Conservation (phyloP, 1,140 invertebrate genomes). For the Heliconius melpomene region DNA sequence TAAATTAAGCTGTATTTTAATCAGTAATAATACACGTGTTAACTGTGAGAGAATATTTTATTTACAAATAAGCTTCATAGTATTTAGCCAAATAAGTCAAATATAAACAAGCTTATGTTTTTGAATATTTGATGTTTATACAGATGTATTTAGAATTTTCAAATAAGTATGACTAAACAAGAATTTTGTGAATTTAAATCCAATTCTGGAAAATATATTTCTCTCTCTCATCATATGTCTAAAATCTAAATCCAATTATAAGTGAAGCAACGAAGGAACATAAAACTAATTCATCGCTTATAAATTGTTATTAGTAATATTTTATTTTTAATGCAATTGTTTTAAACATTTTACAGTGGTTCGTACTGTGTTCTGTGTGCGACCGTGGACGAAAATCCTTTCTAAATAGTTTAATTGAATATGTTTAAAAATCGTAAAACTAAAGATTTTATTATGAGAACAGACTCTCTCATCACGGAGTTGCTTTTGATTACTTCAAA, state of each 20-base stretch:
- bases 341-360: not conserved
- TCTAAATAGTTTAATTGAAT: not conserved
- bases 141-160: no score
- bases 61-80: slow-evolving; percentile 3
- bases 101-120: not conserved
- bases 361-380: not conserved
- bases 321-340: not conserved
- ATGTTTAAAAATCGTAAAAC: not conserved
- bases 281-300: no score
- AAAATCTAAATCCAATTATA: no score
- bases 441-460: not conserved
- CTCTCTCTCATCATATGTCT: no score
- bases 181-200: no score
- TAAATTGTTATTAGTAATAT: no score
- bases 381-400: not conserved
- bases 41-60: not conserved
- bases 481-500: not conserved
- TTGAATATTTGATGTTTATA: not conserved
- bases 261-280: no score
- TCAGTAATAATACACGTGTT: not conserved
- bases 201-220: no score
- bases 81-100: not conserved
- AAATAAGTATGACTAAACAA: no score
- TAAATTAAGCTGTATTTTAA: slow-evolving; percentile 2
- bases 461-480: not conserved